These are phyloP conservation scores for Zosterops japonicus DNA, from an alignment of 2,113 vertebrate genomes.

Conservation along the genomic window DNA sequence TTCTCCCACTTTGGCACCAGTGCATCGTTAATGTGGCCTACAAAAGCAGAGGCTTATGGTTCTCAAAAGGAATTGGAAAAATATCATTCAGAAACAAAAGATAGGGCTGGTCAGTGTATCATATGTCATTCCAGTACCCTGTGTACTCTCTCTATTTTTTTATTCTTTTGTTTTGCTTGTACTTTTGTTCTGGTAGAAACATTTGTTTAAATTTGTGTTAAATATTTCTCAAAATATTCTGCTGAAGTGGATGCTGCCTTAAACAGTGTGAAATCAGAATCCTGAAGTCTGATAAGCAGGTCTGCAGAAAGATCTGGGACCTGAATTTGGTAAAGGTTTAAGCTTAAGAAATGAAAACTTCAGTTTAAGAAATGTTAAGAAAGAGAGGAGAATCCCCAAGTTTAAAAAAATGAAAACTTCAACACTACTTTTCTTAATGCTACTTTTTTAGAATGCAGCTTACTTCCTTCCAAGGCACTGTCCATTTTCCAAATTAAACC, in stretches of 20 bases:
- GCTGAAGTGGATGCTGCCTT: background rate
- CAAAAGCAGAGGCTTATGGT: fast-evolving
- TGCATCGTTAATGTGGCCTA: background rate
- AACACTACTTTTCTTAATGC: background rate
- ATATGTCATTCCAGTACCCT: background rate
- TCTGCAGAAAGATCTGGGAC: background rate
- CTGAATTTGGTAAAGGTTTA: background rate
- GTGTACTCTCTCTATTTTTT: background rate
- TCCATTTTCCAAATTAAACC: background rate
- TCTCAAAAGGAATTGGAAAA: background rate
- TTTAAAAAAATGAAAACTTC: background rate
- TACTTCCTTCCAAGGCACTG: background rate
- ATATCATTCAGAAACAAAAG: background rate
- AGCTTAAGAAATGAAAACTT: background rate
- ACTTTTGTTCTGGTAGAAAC: background rate
- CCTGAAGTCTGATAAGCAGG: background rate
- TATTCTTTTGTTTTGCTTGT: background rate
- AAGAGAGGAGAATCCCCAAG: background rate
- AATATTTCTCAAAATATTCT: background rate
- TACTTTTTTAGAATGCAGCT: background rate
- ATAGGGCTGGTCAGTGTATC: background rate
- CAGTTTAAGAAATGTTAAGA: background rate
- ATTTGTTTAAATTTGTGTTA: background rate
- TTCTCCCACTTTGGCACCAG: fast-evolving
- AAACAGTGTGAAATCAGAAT: background rate